Evolutionary conservation across 2,888 invertebrate genomes (phyloP).

Genomic region (Geotrupes spiniger): DNA sequence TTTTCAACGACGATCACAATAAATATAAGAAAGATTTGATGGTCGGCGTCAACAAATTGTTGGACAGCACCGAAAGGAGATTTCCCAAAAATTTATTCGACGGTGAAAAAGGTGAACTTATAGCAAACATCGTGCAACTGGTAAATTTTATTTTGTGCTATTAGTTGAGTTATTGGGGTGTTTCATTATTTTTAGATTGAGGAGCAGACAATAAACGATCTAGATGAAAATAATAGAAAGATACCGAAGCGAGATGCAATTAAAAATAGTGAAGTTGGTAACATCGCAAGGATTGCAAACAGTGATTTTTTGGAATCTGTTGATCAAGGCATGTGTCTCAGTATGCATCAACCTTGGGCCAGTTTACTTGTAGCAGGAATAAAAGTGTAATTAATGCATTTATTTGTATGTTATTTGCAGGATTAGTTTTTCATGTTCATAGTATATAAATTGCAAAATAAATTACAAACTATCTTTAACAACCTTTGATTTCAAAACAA

Average conservation of each 20-base stretch:
- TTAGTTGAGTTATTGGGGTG: background rate
- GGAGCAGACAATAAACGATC: conserved; percentile 5
- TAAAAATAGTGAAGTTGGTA: background rate
- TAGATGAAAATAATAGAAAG: conserved; percentile 3
- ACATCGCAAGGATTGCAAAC: conserved; percentile 37
- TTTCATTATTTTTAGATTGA: conserved; percentile 19
- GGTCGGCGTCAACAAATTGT: conserved; percentile 32
- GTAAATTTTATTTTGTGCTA: conserved; percentile 13
- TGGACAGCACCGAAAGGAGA: conserved; percentile 31
- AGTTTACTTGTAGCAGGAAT: conserved; percentile 89
- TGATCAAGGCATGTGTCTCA: conserved; percentile 77
- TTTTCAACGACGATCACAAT: conserved; percentile 32
- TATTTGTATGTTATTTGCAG: background rate
- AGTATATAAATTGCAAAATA: too few relatives aligned
- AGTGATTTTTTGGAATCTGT: conserved; percentile 41
- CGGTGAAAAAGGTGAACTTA: conserved; percentile 40
- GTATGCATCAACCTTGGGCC: conserved; percentile 97
- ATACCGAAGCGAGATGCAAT: background rate
- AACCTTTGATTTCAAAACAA: too few relatives aligned
- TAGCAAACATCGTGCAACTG: conserved; percentile 27
- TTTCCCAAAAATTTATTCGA: conserved; percentile 33
- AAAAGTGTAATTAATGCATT: conserved; percentile 66
- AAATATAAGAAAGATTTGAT: conserved; percentile 31
- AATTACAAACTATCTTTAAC: too few relatives aligned
- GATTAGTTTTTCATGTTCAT: background rate